phyloP scores from a whole-genome alignment of 2,797 vertebrate genomes.

The Psittacula echo region DNA sequence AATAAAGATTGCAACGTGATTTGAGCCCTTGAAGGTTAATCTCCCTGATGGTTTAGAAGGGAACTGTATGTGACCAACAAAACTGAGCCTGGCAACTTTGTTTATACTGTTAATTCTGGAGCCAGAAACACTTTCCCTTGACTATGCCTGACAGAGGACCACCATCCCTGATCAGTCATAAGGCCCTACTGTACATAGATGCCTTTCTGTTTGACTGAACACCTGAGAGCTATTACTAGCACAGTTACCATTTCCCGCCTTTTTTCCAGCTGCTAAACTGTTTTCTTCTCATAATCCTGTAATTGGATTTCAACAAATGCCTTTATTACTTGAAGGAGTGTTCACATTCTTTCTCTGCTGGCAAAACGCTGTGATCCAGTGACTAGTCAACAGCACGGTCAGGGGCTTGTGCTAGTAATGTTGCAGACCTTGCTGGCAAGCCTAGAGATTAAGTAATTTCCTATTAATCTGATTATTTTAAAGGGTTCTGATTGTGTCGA shows the following conservation, averaged over 20 bases:
- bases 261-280: constrained; percentile 21
- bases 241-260: not conserved
- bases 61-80: not conserved
- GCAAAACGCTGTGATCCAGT: constrained; percentile 48
- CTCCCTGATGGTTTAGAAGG: not conserved
- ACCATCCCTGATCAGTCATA: not conserved
- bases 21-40: not conserved
- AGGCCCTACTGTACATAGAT: not conserved
- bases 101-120: not conserved
- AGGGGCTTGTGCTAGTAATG: not conserved
- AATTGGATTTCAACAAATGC: constrained; percentile 54
- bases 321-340: constrained; percentile 2
- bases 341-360: constrained; percentile 42
- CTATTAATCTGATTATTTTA: constrained; percentile 58
- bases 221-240: not conserved
- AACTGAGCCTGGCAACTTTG: not conserved
- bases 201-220: not conserved
- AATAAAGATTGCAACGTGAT: not conserved
- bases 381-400: not conserved
- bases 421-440: constrained; percentile 8
- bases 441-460: constrained; percentile 42
- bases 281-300: constrained; percentile 59
- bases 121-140: not conserved
- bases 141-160: not conserved
- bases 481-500: constrained; percentile 23